Evolutionary conservation across 2,797 vertebrate species (phyloP).

Genomic region (Natrix natrix): DNA sequence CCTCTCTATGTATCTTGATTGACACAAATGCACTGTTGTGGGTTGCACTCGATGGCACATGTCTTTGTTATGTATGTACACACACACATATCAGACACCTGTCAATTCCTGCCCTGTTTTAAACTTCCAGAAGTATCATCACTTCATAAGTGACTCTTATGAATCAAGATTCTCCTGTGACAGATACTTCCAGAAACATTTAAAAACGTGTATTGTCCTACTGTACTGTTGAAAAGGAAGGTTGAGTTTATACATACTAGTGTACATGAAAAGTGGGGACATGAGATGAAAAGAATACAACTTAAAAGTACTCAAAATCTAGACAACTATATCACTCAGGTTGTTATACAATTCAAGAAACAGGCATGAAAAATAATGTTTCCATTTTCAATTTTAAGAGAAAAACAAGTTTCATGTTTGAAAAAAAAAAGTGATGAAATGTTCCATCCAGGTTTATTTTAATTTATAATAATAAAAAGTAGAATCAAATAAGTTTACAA

Average conservation of each 20-base stretch:
- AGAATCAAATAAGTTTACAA: neutral
- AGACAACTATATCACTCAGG: neutral
- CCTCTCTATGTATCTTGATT: neutral
- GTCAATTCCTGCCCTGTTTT: neutral
- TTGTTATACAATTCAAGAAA: neutral
- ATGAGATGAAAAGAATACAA: neutral
- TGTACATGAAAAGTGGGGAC: neutral
- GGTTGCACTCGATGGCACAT: neutral
- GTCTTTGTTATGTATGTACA: neutral
- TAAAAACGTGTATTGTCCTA: neutral
- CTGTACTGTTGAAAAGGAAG: neutral
- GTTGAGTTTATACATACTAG: neutral
- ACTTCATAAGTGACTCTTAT: neutral
- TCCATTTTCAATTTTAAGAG: neutral
- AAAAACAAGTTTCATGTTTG: neutral
- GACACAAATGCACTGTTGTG: neutral
- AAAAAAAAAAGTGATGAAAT: neutral
- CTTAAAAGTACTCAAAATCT: neutral
- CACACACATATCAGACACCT: neutral
- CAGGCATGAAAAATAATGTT: neutral
- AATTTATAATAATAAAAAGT: neutral
- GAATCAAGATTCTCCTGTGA: neutral
- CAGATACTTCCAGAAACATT: neutral
- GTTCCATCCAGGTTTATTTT: neutral
- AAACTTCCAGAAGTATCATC: neutral